These are phyloP conservation scores for Erebia aethiops DNA, from an alignment of 2,888 invertebrate species.

Conservation along the genomic window DNA sequence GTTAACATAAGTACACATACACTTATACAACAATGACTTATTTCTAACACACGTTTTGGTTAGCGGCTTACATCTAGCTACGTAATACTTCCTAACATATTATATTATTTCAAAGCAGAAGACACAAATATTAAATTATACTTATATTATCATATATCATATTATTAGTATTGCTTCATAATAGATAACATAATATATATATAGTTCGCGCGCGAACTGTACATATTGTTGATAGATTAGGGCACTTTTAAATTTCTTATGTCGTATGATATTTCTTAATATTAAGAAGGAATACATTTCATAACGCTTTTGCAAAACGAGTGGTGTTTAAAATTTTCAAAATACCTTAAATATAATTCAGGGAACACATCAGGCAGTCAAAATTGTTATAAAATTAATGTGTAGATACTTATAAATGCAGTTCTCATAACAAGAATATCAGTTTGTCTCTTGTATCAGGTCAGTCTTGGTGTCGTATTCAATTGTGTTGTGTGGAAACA, in stretches of 20 bases:
- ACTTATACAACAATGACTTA: neutral
- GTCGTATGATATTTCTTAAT: neutral
- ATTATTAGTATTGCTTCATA: slow-evolving; percentile 3
- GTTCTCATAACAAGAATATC: neutral
- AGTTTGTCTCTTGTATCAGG: neutral
- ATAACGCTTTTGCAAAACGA: neutral
- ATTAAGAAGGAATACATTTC: neutral
- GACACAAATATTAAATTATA: neutral
- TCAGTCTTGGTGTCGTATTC: neutral
- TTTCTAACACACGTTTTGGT: slow-evolving; percentile 6
- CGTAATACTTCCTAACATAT: neutral
- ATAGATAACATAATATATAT: neutral
- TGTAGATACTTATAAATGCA: slow-evolving; percentile 9
- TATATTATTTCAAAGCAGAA: neutral
- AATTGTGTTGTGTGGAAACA: neutral
- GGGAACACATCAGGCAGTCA: neutral
- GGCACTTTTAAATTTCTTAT: slow-evolving; percentile 7
- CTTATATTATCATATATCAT: neutral
- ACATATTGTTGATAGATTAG: neutral
- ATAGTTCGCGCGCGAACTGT: neutral
- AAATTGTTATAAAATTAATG: neutral
- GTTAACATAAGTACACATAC: neutral
- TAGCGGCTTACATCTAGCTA: neutral
- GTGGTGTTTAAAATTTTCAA: neutral
- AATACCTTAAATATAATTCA: neutral